These are phyloP conservation scores for Drosophila lutescens DNA, from an alignment of 2,888 invertebrate genomes.

Conservation along the genomic window DNA sequence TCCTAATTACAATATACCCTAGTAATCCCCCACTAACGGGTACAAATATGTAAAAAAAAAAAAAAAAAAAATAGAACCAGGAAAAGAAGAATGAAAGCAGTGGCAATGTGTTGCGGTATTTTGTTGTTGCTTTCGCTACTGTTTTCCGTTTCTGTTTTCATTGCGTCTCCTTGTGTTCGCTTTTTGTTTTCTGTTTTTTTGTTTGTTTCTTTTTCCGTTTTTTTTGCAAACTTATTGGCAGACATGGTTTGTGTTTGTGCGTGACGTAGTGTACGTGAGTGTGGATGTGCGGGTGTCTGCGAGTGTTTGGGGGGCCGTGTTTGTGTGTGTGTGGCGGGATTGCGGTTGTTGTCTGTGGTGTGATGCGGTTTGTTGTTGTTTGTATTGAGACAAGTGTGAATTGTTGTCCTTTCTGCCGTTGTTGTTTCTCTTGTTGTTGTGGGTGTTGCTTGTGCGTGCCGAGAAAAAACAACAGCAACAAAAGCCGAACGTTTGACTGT, in stretches of 20 bases:
- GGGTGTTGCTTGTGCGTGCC: slow-evolving; percentile 60
- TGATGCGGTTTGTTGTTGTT: slow-evolving; percentile 56
- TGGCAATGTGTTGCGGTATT: slow-evolving; percentile 76
- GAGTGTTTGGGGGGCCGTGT: slow-evolving; percentile 46
- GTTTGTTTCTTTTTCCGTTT: slow-evolving; percentile 28
- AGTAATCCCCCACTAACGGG: slow-evolving; percentile 3
- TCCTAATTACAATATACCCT: slow-evolving; percentile 3
- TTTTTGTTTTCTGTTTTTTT: slow-evolving; percentile 25
- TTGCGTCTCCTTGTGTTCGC: slow-evolving; percentile 29
- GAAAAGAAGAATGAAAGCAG: slow-evolving; percentile 50
- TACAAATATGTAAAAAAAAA: slow-evolving; percentile 26
- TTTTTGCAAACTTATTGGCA: slow-evolving; percentile 77
- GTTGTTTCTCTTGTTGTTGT: slow-evolving; percentile 39
- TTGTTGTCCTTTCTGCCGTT: slow-evolving; percentile 72
- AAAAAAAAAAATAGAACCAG: slow-evolving; percentile 24
- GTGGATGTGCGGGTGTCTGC: slow-evolving; percentile 28
- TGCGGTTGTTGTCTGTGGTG: slow-evolving; percentile 73
- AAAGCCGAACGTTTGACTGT: slow-evolving; percentile 47
- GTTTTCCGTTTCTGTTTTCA: slow-evolving; percentile 57
- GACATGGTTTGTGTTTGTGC: slow-evolving; percentile 65
- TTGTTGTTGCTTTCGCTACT: slow-evolving; percentile 64
- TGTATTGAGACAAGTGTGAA: slow-evolving; percentile 81
- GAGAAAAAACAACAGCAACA: slow-evolving; percentile 38
- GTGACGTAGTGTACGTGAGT: slow-evolving; percentile 49
- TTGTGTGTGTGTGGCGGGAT: slow-evolving; percentile 66